phyloP scores from a whole-genome alignment of 2,113 vertebrate genomes.

The Bothrops jararaca region DNA sequence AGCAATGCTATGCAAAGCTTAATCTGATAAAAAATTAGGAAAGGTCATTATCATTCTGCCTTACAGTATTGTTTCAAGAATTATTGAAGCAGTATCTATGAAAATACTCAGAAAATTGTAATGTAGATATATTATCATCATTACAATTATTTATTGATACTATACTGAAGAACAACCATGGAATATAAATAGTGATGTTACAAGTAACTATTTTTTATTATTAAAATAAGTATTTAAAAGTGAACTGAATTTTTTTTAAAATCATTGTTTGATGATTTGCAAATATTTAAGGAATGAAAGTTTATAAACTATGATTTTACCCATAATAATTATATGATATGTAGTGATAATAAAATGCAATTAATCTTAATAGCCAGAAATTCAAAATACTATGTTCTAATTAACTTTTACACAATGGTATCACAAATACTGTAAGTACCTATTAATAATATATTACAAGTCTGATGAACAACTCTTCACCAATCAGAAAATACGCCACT shows the following conservation, averaged over 20 bases:
- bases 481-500: not conserved
- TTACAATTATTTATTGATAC: not conserved
- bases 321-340: not conserved
- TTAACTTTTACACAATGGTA: not conserved
- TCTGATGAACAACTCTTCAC: not conserved
- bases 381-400: constrained; percentile 11
- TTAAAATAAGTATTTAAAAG: not conserved
- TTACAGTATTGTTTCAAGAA: not conserved
- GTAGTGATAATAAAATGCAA: not conserved
- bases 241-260: rapidly evolving
- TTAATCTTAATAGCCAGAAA: constrained; percentile 18
- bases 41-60: not conserved
- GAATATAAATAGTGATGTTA: not conserved
- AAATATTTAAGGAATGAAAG: constrained; percentile 6
- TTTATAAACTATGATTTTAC: not conserved
- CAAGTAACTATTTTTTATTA: not conserved
- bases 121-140: not conserved
- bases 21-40: not conserved
- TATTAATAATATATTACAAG: not conserved
- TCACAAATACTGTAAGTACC: not conserved
- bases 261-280: not conserved
- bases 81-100: not conserved
- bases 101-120: not conserved
- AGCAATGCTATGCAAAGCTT: not conserved
- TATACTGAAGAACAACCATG: not conserved